phyloP scores from a whole-genome alignment of 2,888 invertebrate genomes.

The Calameuta pallipes region DNA sequence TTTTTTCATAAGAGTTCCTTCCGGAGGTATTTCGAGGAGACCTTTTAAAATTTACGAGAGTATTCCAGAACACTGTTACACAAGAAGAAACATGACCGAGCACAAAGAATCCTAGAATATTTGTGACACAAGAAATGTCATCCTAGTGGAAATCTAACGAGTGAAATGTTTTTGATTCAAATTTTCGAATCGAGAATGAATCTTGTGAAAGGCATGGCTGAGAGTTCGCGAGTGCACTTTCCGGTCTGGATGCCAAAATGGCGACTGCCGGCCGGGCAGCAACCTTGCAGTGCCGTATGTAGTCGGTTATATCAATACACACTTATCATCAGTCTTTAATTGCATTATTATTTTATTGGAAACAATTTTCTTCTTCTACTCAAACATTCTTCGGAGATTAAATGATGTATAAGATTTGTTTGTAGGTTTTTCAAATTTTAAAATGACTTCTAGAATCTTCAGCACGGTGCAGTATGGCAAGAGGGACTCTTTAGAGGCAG shows the following conservation, averaged over 20 bases:
- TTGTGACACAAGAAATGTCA: not conserved
- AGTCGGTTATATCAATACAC: constrained; percentile 4
- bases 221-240: constrained; percentile 41
- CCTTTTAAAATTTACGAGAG: not conserved
- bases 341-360: not conserved
- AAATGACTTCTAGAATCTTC: not conserved
- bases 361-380: constrained; percentile 5
- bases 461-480: constrained; percentile 34
- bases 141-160: not conserved
- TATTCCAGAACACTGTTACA: not conserved
- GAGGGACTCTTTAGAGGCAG: constrained; percentile 22
- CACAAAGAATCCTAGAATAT: not conserved
- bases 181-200: not conserved
- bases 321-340: not conserved
- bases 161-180: not conserved
- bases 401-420: not conserved
- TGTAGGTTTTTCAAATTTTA: not conserved
- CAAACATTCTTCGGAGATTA: not conserved
- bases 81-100: not conserved
- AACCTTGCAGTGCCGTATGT: constrained; percentile 36
- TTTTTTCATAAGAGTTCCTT: not conserved
- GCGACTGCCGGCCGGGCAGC: constrained; percentile 58
- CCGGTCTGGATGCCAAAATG: constrained; percentile 64
- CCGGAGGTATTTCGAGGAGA: not conserved
- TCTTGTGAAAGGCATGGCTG: not conserved